Percentiles rank a stretch among this genome's conserved stretches.
Evolutionary conservation across 30 jellyfish, hydroid and myxozoan genomes (phyloP).

Genomic region (Pelagia noctiluca): DNA sequence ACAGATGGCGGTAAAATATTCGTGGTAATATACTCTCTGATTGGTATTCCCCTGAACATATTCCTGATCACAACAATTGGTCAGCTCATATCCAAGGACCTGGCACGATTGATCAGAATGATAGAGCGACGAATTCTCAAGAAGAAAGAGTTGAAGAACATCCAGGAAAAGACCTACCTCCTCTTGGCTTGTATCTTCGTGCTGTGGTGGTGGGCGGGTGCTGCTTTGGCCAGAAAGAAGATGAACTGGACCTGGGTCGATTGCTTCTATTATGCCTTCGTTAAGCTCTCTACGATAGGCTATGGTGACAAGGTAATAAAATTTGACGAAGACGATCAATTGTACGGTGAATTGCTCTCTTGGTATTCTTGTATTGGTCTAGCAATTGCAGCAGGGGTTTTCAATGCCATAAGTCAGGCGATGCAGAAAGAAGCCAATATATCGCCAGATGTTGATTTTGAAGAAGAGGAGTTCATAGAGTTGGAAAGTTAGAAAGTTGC

Average conservation of each 20-base stretch:
- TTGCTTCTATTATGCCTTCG: background rate
- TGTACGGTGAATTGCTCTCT: background rate
- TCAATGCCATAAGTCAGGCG: background rate
- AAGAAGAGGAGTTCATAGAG: no score
- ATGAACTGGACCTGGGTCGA: background rate
- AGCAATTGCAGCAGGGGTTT: background rate
- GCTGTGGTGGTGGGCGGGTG: background rate
- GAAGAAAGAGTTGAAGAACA: background rate
- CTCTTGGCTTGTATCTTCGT: background rate
- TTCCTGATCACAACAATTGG: background rate
- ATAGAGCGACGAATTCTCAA: background rate
- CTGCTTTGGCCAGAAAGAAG: background rate
- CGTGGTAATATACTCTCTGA: background rate
- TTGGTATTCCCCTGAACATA: background rate
- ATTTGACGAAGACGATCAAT: background rate
- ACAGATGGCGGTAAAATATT: background rate
- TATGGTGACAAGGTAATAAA: background rate
- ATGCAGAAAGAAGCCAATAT: background rate
- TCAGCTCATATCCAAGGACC: background rate
- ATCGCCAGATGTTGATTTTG: no score
- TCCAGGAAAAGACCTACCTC: background rate
- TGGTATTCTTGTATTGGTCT: background rate
- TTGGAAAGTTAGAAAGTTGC: no score
- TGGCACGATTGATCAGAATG: background rate
- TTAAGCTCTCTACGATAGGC: background rate